Conservation (phyloP, 2,888 invertebrate species). For the Andrena trimmerana region DNA sequence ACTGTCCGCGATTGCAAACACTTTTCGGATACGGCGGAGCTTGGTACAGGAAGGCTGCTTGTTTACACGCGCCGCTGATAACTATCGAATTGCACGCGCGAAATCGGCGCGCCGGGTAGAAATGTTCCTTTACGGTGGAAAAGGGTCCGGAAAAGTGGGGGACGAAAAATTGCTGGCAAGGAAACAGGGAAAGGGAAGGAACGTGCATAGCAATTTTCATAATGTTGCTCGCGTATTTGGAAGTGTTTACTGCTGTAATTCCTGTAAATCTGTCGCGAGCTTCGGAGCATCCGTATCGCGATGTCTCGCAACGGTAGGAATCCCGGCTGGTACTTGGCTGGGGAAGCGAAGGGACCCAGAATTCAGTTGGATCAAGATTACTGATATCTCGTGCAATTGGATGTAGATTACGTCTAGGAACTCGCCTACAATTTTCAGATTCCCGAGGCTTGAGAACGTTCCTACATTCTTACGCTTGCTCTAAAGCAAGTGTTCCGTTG, state of each 20-base stretch:
- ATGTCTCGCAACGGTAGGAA: not conserved
- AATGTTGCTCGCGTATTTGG: not conserved
- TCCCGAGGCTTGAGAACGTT: not conserved
- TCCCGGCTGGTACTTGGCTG: not conserved
- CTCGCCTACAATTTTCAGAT: not conserved
- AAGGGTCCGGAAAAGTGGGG: not conserved
- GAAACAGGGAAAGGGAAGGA: not conserved
- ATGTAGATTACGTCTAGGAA: not conserved
- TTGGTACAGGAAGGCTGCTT: slow-evolving; percentile 9
- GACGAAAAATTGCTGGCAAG: slow-evolving; percentile 7
- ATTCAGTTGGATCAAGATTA: not conserved
- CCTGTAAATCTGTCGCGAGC: slow-evolving; percentile 13
- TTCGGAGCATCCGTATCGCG: slow-evolving; percentile 3
- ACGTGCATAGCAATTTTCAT: slow-evolving; percentile 7
- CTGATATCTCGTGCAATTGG: not conserved
- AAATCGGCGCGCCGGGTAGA: not conserved
- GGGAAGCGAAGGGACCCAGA: not conserved
- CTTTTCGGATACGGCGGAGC: slow-evolving; percentile 9
- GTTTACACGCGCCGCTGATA: slow-evolving; percentile 29
- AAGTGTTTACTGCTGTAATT: slow-evolving; percentile 1
- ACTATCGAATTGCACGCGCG: slow-evolving; percentile 24
- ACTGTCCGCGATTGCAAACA: slow-evolving; percentile 17
- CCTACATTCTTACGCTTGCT: not conserved
- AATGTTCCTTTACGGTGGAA: not conserved
- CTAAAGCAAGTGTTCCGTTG: not conserved